Conservation (phyloP, 2,113 vertebrate genomes). For the Felis chaus region DNA sequence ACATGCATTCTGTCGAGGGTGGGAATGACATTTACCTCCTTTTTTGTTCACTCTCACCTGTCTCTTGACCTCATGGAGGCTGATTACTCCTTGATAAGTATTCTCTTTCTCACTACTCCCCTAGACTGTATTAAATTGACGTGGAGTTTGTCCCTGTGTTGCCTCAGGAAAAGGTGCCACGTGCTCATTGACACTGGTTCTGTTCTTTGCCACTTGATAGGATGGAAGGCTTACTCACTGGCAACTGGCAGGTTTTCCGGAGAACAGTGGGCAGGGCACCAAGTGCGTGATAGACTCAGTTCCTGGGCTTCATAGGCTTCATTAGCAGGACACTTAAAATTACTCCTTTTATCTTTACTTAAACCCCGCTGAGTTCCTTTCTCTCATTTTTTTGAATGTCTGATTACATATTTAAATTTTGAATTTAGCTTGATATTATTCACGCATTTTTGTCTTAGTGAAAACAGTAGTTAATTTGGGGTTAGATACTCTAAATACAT, state of each 20-base stretch:
- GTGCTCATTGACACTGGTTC: neutral
- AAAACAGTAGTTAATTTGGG: neutral
- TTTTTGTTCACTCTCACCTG: neutral
- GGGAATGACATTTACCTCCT: neutral
- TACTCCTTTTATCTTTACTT: neutral
- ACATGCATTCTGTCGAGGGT: neutral
- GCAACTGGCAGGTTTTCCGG: neutral
- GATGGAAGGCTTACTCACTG: neutral
- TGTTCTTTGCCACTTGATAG: neutral
- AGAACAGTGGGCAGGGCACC: neutral
- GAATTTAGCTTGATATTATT: constrained; percentile 30
- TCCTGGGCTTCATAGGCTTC: neutral
- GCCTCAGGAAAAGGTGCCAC: neutral
- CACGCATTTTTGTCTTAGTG: neutral
- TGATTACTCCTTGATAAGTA: neutral
- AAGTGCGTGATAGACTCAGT: neutral
- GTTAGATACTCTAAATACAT: neutral
- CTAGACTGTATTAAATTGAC: neutral
- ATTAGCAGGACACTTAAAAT: neutral
- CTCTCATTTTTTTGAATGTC: constrained; percentile 5
- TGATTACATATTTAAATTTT: constrained; percentile 51
- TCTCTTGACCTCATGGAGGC: neutral
- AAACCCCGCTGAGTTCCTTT: neutral
- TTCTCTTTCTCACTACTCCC: neutral
- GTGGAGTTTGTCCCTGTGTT: neutral